Percentiles rank a stretch among this genome's conserved stretches.
Evolutionary conservation across 2,888 invertebrate species (phyloP).

Genomic region (Himalopsyche kuldschensis): DNA sequence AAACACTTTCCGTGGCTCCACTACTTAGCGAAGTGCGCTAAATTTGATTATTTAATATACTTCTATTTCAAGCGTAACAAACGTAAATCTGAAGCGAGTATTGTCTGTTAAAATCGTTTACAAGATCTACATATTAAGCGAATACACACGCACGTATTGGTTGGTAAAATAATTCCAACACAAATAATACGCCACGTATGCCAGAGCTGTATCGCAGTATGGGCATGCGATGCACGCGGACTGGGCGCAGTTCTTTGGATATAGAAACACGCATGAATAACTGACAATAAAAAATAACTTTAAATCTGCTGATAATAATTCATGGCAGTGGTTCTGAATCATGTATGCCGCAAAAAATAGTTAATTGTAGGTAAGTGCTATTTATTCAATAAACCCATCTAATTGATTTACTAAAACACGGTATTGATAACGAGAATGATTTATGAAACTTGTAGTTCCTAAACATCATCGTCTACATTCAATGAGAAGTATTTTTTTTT

Average conservation of each 20-base stretch:
- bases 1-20: too few species aligned
- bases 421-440: too few species aligned
- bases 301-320: too few species aligned
- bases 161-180: not conserved
- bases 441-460: too few species aligned
- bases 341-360: too few species aligned
- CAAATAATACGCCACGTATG: not conserved
- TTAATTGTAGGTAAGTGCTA: too few species aligned
- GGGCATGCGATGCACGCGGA: not conserved
- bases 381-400: too few species aligned
- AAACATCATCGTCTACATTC: too few species aligned
- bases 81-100: not conserved
- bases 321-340: too few species aligned
- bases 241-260: not conserved
- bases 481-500: too few species aligned
- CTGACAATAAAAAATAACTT: not conserved
- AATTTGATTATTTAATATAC: not conserved
- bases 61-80: not conserved
- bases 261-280: not conserved
- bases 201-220: not conserved
- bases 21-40: not conserved
- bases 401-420: too few species aligned
- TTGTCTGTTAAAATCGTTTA: not conserved
- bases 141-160: not conserved
- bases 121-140: not conserved